phyloP scores from a whole-genome alignment of 2,797 vertebrate genomes.

The Mormyrops boulengeri region DNA sequence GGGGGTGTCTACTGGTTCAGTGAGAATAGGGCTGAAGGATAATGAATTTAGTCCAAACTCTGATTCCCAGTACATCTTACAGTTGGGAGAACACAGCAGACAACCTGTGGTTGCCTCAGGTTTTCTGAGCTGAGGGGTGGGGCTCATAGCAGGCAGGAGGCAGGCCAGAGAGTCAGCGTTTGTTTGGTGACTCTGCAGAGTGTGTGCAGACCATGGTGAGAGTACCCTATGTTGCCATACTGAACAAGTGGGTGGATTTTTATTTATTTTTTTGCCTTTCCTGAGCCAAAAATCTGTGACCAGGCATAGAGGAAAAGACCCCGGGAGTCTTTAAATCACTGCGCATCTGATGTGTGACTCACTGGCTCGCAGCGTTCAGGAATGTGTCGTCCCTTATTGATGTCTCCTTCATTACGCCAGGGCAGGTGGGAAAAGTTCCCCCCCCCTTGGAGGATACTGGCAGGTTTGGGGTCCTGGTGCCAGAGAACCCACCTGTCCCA shows the following conservation, averaged over 20 bases:
- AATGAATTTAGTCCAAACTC: not conserved
- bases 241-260: not conserved
- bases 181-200: constrained; percentile 32
- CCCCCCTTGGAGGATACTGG: not conserved
- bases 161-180: not conserved
- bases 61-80: not conserved
- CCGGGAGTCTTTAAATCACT: not conserved
- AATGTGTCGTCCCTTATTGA: not conserved
- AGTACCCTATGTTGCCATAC: not conserved
- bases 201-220: not conserved
- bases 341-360: constrained; percentile 7
- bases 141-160: not conserved
- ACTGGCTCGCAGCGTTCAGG: not conserved
- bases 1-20: not conserved
- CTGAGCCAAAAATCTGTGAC: not conserved
- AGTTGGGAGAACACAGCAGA: not conserved
- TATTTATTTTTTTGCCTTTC: not conserved
- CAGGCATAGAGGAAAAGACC: not conserved
- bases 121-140: not conserved
- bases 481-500: constrained; percentile 15
- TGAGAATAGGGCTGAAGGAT: not conserved
- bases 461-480: not conserved
- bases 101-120: not conserved
- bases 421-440: constrained; percentile 18
- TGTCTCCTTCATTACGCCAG: constrained; percentile 8